These are phyloP conservation scores for Melanotaenia trifasciata DNA, from an alignment of 2,797 vertebrate genomes.

Conservation along the genomic window DNA sequence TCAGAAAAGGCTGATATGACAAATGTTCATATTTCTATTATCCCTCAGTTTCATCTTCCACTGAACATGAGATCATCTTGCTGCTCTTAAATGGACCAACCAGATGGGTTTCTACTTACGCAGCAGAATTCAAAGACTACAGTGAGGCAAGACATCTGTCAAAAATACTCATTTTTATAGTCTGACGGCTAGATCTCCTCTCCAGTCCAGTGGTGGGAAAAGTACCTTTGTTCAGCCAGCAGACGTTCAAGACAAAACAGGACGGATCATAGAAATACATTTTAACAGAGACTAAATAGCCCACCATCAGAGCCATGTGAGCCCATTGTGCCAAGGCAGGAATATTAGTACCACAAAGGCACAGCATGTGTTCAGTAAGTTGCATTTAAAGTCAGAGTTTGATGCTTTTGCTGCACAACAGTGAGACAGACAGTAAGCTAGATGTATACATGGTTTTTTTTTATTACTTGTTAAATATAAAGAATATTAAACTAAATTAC, in stretches of 20 bases:
- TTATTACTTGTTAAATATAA: constrained; percentile 13
- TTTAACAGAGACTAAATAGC: constrained; percentile 57
- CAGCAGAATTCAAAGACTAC: constrained; percentile 49
- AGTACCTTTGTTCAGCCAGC: constrained; percentile 15
- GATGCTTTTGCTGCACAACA: constrained; percentile 17
- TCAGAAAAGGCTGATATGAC: constrained; percentile 7
- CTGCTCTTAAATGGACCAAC: constrained; percentile 41
- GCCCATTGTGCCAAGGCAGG: constrained; percentile 32
- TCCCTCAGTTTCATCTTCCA: constrained; percentile 40
- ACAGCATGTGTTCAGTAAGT: not conserved
- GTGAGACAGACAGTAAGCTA: constrained; percentile 2
- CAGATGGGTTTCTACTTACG: constrained; percentile 65
- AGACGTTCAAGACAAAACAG: constrained; percentile 45
- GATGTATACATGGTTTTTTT: constrained; percentile 1
- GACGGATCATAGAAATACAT: constrained; percentile 46
- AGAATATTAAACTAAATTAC: not conserved
- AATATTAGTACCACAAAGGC: constrained; percentile 16
- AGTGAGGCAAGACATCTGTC: constrained; percentile 45
- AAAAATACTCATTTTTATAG: constrained; percentile 52
- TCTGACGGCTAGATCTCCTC: constrained; percentile 45
- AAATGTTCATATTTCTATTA: not conserved
- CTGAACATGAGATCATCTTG: constrained; percentile 62
- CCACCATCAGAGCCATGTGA: constrained; percentile 53
- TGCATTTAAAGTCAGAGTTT: not conserved
- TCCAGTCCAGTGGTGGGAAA: constrained; percentile 41